phyloP scores from a whole-genome alignment of 2,797 vertebrate species.

The Schizopygopsis malacanthus region DNA sequence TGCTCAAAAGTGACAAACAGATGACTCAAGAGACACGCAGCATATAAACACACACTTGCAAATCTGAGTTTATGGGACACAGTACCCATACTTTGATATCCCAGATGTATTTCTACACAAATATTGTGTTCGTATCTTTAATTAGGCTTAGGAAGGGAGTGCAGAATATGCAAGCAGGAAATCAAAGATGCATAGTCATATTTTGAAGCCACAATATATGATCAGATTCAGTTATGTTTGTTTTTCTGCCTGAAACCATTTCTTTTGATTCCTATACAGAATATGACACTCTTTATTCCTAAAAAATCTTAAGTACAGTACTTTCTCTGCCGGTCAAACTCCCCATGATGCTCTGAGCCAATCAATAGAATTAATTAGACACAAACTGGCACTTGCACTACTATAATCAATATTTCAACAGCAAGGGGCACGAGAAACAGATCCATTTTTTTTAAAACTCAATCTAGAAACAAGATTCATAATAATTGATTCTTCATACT shows the following conservation, averaged over 20 bases:
- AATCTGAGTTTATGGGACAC: constrained; percentile 33
- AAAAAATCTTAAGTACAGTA: constrained; percentile 28
- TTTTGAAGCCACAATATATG: constrained; percentile 26
- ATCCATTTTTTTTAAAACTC: constrained; percentile 73
- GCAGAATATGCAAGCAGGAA: constrained; percentile 27
- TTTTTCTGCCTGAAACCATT: not conserved
- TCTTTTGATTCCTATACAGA: constrained; percentile 7
- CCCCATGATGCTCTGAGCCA: constrained; percentile 53
- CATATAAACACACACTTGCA: constrained; percentile 10
- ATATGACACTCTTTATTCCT: constrained; percentile 16
- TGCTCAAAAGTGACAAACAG: constrained; percentile 41
- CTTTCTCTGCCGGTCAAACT: constrained; percentile 10
- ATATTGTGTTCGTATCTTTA: constrained; percentile 55
- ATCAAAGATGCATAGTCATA: constrained; percentile 35
- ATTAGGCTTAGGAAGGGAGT: constrained; percentile 50
- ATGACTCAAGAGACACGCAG: constrained; percentile 14
- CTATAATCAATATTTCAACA: constrained; percentile 74
- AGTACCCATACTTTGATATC: constrained; percentile 50
- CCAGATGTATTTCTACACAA: constrained; percentile 50
- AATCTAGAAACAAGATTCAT: constrained; percentile 72
- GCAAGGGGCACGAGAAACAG: constrained; percentile 66
- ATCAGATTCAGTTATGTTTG: not conserved
- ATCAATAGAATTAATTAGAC: constrained; percentile 77
- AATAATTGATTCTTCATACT: constrained; percentile 73
- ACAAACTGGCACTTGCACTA: constrained; percentile 70